Percentiles rank a stretch among this genome's conserved stretches.
These are phyloP conservation scores for Spongilla lacustris DNA, from an alignment of 37 sponge, comb jelly and placozoan species.

Conservation along the genomic window DNA sequence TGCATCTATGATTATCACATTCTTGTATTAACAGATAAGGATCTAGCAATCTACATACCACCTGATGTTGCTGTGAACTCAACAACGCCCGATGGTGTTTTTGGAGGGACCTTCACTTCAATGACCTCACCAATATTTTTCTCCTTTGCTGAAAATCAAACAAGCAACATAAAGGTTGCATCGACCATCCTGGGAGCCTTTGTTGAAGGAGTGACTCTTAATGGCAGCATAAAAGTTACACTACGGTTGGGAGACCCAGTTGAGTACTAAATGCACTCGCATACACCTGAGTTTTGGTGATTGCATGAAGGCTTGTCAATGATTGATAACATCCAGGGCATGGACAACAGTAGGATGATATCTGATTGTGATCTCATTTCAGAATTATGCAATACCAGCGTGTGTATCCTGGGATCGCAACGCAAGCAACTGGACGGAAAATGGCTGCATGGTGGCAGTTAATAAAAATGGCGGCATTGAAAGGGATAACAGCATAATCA, in stretches of 20 bases:
- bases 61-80: neutral
- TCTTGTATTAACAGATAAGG: neutral
- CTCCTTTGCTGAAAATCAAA: neutral
- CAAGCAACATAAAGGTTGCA: neutral
- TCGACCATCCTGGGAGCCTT: neutral
- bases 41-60: neutral
- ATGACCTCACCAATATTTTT: neutral
- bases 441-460: neutral
- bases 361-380: neutral
- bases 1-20: too few relatives aligned
- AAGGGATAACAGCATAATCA: neutral
- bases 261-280: neutral
- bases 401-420: neutral
- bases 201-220: neutral
- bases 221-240: neutral
- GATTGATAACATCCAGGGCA: neutral
- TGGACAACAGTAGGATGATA: neutral
- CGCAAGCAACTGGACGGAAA: neutral
- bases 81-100: neutral
- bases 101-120: neutral
- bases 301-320: neutral
- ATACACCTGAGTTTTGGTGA: too few relatives aligned
- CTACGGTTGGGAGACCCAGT: slow-evolving; percentile 13
- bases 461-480: neutral
- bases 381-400: neutral